A percentile compares a stretch with the other conserved stretches of the same genome.
These are phyloP conservation scores for Opisthocomus hoazin DNA, from an alignment of 2,113 vertebrate genomes.

Conservation along the genomic window DNA sequence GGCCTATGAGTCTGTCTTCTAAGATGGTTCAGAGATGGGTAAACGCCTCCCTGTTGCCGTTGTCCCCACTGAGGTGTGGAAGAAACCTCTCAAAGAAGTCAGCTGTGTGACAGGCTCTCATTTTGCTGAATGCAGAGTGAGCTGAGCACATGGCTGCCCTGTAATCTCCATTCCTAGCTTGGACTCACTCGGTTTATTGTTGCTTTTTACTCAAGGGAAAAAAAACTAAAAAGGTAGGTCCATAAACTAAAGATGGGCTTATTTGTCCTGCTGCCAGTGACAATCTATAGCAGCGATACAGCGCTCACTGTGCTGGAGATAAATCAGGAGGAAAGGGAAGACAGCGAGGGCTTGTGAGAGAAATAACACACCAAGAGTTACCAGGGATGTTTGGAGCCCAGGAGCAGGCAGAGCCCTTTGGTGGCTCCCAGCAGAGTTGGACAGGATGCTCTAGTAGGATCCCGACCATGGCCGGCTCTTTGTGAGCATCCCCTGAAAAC, in stretches of 20 bases:
- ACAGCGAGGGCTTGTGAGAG: neutral
- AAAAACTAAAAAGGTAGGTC: neutral
- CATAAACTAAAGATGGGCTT: neutral
- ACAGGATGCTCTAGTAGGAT: constrained; percentile 40
- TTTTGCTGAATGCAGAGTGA: neutral
- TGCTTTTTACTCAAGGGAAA: neutral
- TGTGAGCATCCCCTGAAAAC: neutral
- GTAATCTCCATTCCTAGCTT: fast-evolving
- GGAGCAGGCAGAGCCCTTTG: neutral
- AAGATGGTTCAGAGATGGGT: neutral
- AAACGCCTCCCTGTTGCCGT: neutral
- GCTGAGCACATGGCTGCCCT: neutral
- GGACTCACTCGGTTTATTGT: neutral
- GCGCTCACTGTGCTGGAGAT: neutral
- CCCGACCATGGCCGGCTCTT: neutral
- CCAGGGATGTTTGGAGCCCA: neutral
- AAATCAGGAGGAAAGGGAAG: neutral
- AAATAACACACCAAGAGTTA: neutral
- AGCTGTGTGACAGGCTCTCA: neutral
- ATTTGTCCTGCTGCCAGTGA: neutral
- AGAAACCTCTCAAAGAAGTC: fast-evolving
- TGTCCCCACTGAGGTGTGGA: too few relatives aligned
- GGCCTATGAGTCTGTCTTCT: neutral
- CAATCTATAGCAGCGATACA: neutral
- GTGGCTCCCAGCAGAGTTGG: neutral